Percentiles rank a stretch among this genome's conserved stretches.
These are phyloP conservation scores for Coregonus suidteri DNA, from an alignment of 2,797 vertebrate species.

Conservation along the genomic window DNA sequence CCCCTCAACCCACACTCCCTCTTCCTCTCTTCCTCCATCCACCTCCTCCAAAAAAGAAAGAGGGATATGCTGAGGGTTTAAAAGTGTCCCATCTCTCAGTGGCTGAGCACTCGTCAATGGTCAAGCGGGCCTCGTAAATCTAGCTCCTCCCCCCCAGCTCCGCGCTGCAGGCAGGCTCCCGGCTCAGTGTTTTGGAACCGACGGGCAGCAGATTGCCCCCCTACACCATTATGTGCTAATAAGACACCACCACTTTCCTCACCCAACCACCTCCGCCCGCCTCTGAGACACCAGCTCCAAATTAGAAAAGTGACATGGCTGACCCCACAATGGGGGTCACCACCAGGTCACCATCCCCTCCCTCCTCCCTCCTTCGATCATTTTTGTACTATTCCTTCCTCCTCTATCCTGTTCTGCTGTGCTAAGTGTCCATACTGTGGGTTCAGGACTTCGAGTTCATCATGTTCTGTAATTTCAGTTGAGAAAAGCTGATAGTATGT, in stretches of 20 bases:
- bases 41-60: slow-evolving; percentile 18
- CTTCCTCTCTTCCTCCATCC: background rate
- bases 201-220: slow-evolving; percentile 29
- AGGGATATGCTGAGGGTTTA: slow-evolving; percentile 5
- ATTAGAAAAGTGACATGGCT: slow-evolving; percentile 80
- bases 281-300: slow-evolving; percentile 61
- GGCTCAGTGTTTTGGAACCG: slow-evolving; percentile 49
- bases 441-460: background rate
- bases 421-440: background rate
- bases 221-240: slow-evolving; percentile 75
- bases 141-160: background rate
- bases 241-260: slow-evolving; percentile 67
- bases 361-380: background rate
- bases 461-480: background rate
- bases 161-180: background rate
- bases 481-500: too few species aligned
- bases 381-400: background rate
- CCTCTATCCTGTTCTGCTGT: background rate
- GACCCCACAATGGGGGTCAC: slow-evolving; percentile 83
- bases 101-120: slow-evolving; percentile 15
- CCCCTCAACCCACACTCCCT: background rate
- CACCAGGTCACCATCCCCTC: slow-evolving; percentile 72
- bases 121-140: slow-evolving; percentile 46
- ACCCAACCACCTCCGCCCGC: background rate
- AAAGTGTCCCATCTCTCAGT: slow-evolving; percentile 29